Base-by-base conservation (phyloP, 2,888 invertebrate species). In the Steinernema hermaphroditum region DNA sequence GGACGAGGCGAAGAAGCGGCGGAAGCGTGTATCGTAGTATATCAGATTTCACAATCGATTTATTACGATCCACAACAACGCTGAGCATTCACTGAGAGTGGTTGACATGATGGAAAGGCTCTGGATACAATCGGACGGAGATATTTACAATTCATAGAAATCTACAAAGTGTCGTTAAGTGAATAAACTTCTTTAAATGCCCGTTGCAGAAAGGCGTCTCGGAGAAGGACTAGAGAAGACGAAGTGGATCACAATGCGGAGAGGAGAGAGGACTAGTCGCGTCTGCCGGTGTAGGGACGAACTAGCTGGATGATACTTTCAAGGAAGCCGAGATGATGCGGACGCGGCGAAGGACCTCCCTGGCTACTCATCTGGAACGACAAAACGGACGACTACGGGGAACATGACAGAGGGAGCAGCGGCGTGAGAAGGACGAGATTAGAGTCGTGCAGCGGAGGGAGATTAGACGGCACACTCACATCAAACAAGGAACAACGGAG, bases 401-500 rank as follows among this genome's bases (percentile, higher is more conserved):
- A 43, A 46, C 34, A 29, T 29, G 12, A 37, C 27, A 37, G 29
- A 68, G 32, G 46, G 46, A 68, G 62, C 24, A 72, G 46, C 29
- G 46, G 41, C 27, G 68, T 19, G 54, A 24, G 29, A 43, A 46
- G 46, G 41, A 27, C 9, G 72, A 37, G 54, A 24, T 57, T 71
- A 27, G 22, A 71, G 29, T 27, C 32, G 49, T 43, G 57, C 71
- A 41, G 71, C 22, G 22, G 16, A 27, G 34, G 49, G 70, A 68
- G 62, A 27, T 29, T 34, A 46, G 43, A 62, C 22, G 34, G 57
- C 32, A 72, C 68, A 41, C 68, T 62, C 68, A 72, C 43, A 62
- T 27, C 46, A 49, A 46, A 68, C 46, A 62, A 54, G 62, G 16
- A 44, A 73, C 72, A 74, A 71, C 29, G 69, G 22, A 37, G 70